Conservation (phyloP, 2,888 invertebrate species). For the Mythimna impura region DNA sequence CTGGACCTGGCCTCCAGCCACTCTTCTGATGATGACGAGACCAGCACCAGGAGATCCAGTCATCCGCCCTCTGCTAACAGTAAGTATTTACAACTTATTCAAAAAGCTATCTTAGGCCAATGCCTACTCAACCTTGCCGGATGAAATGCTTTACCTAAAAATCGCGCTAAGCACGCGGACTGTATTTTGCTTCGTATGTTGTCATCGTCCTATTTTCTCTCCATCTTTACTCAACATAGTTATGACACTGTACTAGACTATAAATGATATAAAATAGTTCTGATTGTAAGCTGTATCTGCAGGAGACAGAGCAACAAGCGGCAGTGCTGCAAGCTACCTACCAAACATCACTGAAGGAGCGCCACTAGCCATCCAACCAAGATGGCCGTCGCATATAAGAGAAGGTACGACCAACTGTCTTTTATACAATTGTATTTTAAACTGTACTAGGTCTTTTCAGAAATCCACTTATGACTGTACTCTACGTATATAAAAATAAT, state of each 20-base stretch:
- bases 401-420: conserved; percentile 73
- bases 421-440: no score
- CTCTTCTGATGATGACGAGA: conserved; percentile 97
- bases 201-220: no score
- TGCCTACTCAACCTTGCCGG: neutral
- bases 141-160: no score
- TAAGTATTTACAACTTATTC: conserved; percentile 39
- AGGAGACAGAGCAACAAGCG: conserved; percentile 81
- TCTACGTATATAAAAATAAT: no score
- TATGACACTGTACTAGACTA: no score
- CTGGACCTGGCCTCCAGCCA: conserved; percentile 98
- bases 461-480: no score
- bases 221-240: no score
- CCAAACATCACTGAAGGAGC: conserved; percentile 88
- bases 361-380: conserved; percentile 81
- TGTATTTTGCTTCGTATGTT: no score
- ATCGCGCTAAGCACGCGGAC: no score
- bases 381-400: conserved; percentile 84
- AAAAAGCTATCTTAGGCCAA: neutral
- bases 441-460: no score
- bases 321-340: conserved; percentile 79
- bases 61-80: conserved; percentile 73
- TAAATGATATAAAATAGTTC: neutral
- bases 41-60: conserved; percentile 76
- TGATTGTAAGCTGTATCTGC: no score